phyloP scores from a whole-genome alignment of 1,140 invertebrate genomes.

The Leptonema lineaticorne region DNA sequence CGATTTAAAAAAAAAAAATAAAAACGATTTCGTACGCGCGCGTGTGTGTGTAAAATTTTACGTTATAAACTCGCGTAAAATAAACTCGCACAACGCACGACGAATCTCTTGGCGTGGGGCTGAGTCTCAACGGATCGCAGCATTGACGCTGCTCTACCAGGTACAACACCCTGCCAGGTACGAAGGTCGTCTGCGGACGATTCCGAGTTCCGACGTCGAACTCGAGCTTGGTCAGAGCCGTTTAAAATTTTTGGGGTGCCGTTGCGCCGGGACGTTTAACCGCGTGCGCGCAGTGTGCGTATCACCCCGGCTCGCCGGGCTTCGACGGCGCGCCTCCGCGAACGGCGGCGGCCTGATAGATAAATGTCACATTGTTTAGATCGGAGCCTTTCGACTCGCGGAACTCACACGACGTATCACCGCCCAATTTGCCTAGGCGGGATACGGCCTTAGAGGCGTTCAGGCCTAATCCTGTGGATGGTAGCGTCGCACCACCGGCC shows the following conservation, averaged over 20 bases:
- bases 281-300: too few species aligned
- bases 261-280: too few species aligned
- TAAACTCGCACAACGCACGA: too few species aligned
- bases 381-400: constrained; percentile 58
- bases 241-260: too few species aligned
- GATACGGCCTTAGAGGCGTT: constrained; percentile 81
- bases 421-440: constrained; percentile 62
- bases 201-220: constrained; percentile 63
- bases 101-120: constrained; percentile 14
- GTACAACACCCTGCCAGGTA: constrained; percentile 63
- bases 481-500: constrained; percentile 74
- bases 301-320: too few species aligned
- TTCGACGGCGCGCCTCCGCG: too few species aligned
- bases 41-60: too few species aligned
- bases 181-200: constrained; percentile 63
- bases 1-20: too few species aligned
- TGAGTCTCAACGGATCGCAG: constrained; percentile 27
- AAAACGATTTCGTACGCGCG: too few species aligned
- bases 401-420: constrained; percentile 55
- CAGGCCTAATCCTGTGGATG: constrained; percentile 80
- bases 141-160: constrained; percentile 48
- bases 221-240: constrained; percentile 43
- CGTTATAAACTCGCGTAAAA: too few species aligned
- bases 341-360: too few species aligned
- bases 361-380: too few species aligned